Percentiles rank a stretch among this genome's conserved stretches.
Evolutionary conservation across 2,113 vertebrate species (phyloP).

Genomic region (Anhinga anhinga): DNA sequence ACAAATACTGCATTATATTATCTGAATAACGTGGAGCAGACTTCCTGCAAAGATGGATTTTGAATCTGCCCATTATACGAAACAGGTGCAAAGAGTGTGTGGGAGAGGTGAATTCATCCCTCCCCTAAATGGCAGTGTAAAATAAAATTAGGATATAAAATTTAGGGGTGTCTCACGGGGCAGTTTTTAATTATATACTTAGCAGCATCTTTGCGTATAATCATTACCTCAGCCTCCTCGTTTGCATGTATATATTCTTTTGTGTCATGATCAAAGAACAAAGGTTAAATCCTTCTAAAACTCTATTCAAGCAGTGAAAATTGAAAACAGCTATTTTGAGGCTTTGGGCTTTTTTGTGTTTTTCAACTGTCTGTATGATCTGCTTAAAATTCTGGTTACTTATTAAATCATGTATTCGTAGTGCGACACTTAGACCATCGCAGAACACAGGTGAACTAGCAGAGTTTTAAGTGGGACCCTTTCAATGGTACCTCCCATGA

Average conservation of each 20-base stretch:
- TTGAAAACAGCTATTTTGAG: constrained; percentile 48
- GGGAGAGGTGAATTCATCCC: constrained; percentile 52
- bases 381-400: constrained; percentile 22
- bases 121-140: constrained; percentile 37
- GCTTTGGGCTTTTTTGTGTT: not conserved
- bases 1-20: constrained; percentile 35
- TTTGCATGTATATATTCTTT: constrained; percentile 59
- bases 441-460: not conserved
- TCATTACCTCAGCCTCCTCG: constrained; percentile 52
- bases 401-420: not conserved
- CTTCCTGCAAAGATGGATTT: constrained; percentile 14
- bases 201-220: constrained; percentile 60
- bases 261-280: constrained; percentile 61
- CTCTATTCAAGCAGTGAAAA: constrained; percentile 52
- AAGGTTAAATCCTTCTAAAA: constrained; percentile 62
- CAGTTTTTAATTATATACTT: constrained; percentile 66
- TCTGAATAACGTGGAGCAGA: constrained; percentile 22
- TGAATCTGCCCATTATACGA: constrained; percentile 1
- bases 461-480: not conserved
- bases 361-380: constrained; percentile 13
- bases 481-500: not conserved
- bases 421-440: not conserved
- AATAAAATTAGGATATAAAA: constrained; percentile 67
- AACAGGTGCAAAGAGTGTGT: constrained; percentile 53
- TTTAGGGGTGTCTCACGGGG: constrained; percentile 40